Base-by-base conservation (phyloP, 2,888 invertebrate species). In the Micoletzkya japonica region DNA sequence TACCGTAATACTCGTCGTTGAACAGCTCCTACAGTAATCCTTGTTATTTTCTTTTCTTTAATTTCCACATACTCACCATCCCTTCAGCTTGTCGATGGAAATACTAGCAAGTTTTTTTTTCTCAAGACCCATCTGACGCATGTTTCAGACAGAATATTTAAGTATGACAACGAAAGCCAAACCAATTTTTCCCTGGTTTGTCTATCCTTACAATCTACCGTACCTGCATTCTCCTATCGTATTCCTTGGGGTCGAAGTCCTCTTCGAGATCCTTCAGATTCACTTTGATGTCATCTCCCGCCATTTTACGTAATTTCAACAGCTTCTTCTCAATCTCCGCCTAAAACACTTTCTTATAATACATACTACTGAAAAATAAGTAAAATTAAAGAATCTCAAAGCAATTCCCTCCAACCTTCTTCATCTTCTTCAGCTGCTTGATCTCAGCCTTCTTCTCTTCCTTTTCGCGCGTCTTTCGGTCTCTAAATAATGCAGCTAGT, bases 301-400 rank as follows among this genome's bases (percentile, higher is more conserved):
- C 92, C 37, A 95, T 91, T 85, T 93, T 91, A 87, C 92, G 92
- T 7, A 98, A 87, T 87, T 91, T 91, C 69, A 91, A 90, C 60
- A 97, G 90, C 87, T 94, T 95, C 73, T 93, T 92, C 85, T 92
- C 90, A 75, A 96, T 93, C 88, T 97, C 95, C 85, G 92, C 91
- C 70, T 91, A 37, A 2, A 50, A 30, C 36, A 52, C 34, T 44
- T 44, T 44, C 44, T 10, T 44, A 44, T 44, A 10, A 10, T 14
- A 44, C 20, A 10, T 14, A 44, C 20, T 20, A 44, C 10, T 44
- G 20, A 44, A 44, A 44, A 14, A 44, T 14, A 14, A 10, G 10
- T 14, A 44, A 44, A 14, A 44, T 14, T 44, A 10, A 44, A 52
- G 14, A 52, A 14, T 52, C n/a, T 52, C 6, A 17, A 6, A 52